Percentiles rank a stretch among this genome's conserved stretches.
phyloP scores from a whole-genome alignment of 2,113 vertebrate genomes.

The Chinchilla lanigera region DNA sequence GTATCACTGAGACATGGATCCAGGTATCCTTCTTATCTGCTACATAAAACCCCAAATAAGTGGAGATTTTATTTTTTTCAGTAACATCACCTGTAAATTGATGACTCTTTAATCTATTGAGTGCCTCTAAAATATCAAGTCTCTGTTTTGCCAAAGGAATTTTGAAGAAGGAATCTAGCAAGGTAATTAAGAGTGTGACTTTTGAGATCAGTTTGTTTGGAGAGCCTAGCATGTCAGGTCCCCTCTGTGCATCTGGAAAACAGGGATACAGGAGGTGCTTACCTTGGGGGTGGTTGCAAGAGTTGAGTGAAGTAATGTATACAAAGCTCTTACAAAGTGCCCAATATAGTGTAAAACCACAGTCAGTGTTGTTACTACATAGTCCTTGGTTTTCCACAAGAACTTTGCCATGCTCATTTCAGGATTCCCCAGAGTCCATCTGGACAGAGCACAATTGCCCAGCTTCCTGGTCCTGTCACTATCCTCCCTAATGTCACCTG shows the following conservation, averaged over 20 bases:
- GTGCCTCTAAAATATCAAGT: not conserved
- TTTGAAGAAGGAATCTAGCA: not conserved
- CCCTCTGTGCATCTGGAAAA: not conserved
- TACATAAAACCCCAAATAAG: not conserved
- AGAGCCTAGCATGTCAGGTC: not conserved
- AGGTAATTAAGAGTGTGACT: not conserved
- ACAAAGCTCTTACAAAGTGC: conserved; percentile 24
- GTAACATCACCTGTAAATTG: not conserved
- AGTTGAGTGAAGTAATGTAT: not conserved
- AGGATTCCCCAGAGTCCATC: not conserved
- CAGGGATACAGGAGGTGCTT: not conserved
- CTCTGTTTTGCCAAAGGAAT: conserved; percentile 42
- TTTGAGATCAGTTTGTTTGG: not conserved
- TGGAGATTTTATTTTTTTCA: not conserved
- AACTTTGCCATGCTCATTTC: not conserved
- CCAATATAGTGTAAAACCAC: not conserved
- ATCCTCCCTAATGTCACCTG: not conserved
- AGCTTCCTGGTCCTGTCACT: not conserved
- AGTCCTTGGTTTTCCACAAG: not conserved
- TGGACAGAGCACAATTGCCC: not conserved
- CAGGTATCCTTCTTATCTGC: not conserved
- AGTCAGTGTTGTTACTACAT: conserved; percentile 2
- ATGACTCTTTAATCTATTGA: not conserved
- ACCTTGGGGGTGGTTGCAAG: not conserved
- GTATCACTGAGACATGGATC: not conserved